Percentiles rank a stretch among this genome's conserved stretches.
These are phyloP conservation scores for Squalus acanthias DNA, from an alignment of 2,797 vertebrate genomes.

Conservation along the genomic window DNA sequence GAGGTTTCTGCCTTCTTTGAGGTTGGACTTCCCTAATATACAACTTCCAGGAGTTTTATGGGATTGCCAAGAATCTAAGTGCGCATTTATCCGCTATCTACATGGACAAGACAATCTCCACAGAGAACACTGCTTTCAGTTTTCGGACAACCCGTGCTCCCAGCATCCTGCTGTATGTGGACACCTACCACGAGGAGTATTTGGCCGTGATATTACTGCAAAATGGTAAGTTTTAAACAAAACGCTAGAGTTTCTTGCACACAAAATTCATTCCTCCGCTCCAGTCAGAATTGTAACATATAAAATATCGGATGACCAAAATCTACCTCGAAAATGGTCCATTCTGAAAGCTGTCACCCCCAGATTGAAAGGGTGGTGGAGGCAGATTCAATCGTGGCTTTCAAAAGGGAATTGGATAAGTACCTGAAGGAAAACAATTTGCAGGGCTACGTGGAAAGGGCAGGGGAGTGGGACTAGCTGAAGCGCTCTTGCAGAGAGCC, in stretches of 20 bases:
- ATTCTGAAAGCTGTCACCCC: no score
- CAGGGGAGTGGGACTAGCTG: no score
- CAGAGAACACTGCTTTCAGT: slow-evolving; percentile 25
- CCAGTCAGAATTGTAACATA: neutral
- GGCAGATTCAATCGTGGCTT: no score
- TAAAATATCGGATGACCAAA: no score
- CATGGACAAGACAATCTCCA: neutral
- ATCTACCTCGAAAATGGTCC: neutral
- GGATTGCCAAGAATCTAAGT: slow-evolving; percentile 26
- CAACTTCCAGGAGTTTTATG: slow-evolving; percentile 38
- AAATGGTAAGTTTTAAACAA: slow-evolving; percentile 28
- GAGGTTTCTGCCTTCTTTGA: slow-evolving; percentile 35
- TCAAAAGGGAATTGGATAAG: no score
- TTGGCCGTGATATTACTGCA: slow-evolving; percentile 1
- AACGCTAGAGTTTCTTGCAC: neutral
- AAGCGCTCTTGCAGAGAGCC: no score
- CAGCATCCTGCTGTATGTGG: slow-evolving; percentile 21
- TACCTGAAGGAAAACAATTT: no score
- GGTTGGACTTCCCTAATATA: slow-evolving; percentile 1
- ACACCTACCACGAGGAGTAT: slow-evolving; percentile 23
- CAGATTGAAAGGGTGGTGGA: no score
- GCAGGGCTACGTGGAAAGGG: no score
- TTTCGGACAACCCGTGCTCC: neutral
- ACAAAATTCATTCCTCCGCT: neutral
- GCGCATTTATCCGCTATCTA: slow-evolving; percentile 29